A percentile compares a stretch with the other conserved stretches of the same genome.
These are phyloP conservation scores for Atractosteus spatula DNA, from an alignment of 2,113 vertebrate genomes.

Conservation along the genomic window DNA sequence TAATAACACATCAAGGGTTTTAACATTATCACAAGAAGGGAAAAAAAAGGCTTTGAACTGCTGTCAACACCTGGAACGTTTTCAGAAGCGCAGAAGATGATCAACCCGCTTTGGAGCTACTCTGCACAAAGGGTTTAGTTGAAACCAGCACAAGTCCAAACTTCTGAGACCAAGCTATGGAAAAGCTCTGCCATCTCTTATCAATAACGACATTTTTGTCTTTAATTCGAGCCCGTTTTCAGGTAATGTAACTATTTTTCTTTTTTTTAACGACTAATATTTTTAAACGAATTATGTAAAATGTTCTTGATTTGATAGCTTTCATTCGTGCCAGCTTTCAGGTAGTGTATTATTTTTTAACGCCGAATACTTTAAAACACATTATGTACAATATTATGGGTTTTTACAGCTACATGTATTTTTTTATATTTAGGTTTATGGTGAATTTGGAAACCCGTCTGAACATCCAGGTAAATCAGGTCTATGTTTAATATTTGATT, in stretches of 20 bases:
- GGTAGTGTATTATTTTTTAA: no score
- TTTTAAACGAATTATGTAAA: no score
- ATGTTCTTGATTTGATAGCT: no score
- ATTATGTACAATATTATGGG: no score
- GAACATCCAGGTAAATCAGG: slow-evolving; percentile 81
- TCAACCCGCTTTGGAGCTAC: slow-evolving; percentile 32
- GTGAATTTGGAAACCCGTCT: slow-evolving; percentile 51
- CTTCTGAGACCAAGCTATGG: slow-evolving; percentile 46
- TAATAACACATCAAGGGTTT: neutral
- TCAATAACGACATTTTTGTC: slow-evolving; percentile 62
- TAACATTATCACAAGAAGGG: neutral
- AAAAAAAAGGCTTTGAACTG: no score
- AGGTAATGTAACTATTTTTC: slow-evolving; percentile 66
- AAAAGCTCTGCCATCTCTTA: slow-evolving; percentile 48
- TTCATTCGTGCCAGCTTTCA: no score
- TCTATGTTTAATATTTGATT: neutral
- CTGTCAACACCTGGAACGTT: slow-evolving; percentile 32
- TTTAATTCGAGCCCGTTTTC: slow-evolving; percentile 46
- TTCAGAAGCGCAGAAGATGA: slow-evolving; percentile 42
- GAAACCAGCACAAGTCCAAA: neutral
- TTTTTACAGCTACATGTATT: slow-evolving; percentile 14
- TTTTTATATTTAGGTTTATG: slow-evolving; percentile 67
- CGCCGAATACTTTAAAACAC: no score
- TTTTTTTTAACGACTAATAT: neutral
- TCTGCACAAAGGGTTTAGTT: slow-evolving; percentile 33